Conservation (phyloP, 2,113 vertebrate genomes). For the Heliornis fulica region DNA sequence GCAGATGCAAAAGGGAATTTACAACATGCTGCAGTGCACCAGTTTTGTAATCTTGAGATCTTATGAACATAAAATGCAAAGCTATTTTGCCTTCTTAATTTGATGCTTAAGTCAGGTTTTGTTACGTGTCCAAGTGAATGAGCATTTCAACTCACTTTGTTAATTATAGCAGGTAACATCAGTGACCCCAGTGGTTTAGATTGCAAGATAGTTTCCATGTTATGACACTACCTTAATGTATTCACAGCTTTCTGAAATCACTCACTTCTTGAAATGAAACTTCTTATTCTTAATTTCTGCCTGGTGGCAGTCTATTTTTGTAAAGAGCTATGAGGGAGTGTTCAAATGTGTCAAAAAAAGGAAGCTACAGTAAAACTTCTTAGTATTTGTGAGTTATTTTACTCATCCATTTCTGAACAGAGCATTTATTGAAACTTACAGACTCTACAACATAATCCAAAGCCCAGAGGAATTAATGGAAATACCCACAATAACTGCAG, state of each 20-base stretch:
- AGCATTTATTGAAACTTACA: neutral
- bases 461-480: neutral
- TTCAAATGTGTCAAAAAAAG: neutral
- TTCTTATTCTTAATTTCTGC: neutral
- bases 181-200: neutral
- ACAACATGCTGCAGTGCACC: neutral
- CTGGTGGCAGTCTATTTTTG: neutral
- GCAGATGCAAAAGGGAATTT: neutral
- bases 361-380: neutral
- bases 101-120: neutral
- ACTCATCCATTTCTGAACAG: neutral
- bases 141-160: neutral
- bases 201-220: slow-evolving; percentile 9
- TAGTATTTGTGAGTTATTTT: neutral
- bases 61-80: neutral
- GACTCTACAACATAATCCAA: neutral
- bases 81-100: neutral
- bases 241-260: neutral
- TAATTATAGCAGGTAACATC: slow-evolving; percentile 19
- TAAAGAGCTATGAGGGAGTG: neutral
- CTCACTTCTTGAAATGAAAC: slow-evolving; percentile 18
- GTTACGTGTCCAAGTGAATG: neutral
- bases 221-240: neutral
- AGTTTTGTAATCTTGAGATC: neutral
- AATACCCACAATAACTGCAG: neutral